Evolutionary conservation across 2,113 vertebrate species (phyloP).

Genomic region (Rynchops niger): DNA sequence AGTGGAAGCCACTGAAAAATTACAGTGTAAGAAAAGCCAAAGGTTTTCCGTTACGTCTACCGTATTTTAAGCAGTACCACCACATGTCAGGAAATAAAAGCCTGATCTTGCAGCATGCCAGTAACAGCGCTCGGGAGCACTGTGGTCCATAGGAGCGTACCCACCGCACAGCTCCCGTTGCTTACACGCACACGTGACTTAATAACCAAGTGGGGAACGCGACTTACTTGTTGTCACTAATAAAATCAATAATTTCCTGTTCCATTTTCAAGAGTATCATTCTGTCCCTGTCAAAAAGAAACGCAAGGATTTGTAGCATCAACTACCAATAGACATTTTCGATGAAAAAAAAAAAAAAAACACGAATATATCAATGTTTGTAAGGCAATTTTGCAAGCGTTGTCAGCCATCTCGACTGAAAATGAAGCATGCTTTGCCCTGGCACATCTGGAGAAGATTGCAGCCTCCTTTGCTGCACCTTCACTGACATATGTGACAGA

Average conservation of each 20-base stretch:
- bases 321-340: not conserved
- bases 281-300: conserved; percentile 85
- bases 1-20: conserved; percentile 43
- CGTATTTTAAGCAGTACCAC: not conserved
- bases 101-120: not conserved
- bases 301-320: not conserved
- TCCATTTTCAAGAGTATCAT: conserved; percentile 96
- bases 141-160: rapidly evolving
- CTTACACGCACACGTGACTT: rapidly evolving
- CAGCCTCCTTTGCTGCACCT: not conserved
- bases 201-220: not conserved
- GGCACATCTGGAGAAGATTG: not conserved
- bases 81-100: conserved; percentile 7
- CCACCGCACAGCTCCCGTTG: not conserved
- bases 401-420: not conserved
- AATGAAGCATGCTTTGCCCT: not conserved
- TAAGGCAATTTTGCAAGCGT: rapidly evolving
- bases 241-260: conserved; percentile 95
- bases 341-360: not conserved
- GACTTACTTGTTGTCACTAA: conserved; percentile 89
- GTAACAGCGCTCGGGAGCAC: not conserved
- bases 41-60: not conserved
- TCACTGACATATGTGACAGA: rapidly evolving
- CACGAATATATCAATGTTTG: not conserved
- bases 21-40: conserved; percentile 23